Evolutionary conservation across 2,888 invertebrate genomes (phyloP), one percentile per base, ranked within the genome.

Genomic region (Nemurella pictetii): DNA sequence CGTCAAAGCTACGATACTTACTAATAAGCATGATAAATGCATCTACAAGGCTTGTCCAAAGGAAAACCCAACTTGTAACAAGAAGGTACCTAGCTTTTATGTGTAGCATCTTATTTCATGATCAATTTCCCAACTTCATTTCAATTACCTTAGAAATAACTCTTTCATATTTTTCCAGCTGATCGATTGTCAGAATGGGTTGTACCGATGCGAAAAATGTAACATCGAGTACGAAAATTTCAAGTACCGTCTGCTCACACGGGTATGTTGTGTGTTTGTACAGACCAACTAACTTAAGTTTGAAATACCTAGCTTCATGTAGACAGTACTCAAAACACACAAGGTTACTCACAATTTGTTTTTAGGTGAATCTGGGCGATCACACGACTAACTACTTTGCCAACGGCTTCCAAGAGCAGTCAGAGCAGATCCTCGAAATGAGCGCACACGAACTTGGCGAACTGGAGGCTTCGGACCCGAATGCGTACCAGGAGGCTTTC

Each of bases 141-240:
- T 15, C n/a, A 29, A 83, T 72, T 74, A n/a, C 74, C 75, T 84
- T 73, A 85, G 35, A 77, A 73, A n/a, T n/a, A 15, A 55, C 9
- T 84, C 80, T 84, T 83, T 81, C 28, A 84, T 84, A 83, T 74
- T 85, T 82, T 86, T 88, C n/a, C 78, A 90, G 91, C 92, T 99
- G 0, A 91, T 97, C 9, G 98, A 99, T 90, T 94, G 95, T 88
- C 95, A 95, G 87, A 97, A 97, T 88, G 97, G 97, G 0, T 92
- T 95, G 89, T 99, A 94, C 90, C 93, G 97, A 84, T 99, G 99
- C 90, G 99, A 99, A 90, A 99, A 99, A 90, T 99, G 99, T 90
- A 94, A 95, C 88, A 92, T 94, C 84, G 96, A 97, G 87, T 96
- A 93, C 89, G 94, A 95, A 0, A 95, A 95, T 87, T 99, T 94